These are phyloP conservation scores for Apostichopus leukothele DNA, from an alignment of 53 echinoderm and acorn worm genomes.

Conservation along the genomic window DNA sequence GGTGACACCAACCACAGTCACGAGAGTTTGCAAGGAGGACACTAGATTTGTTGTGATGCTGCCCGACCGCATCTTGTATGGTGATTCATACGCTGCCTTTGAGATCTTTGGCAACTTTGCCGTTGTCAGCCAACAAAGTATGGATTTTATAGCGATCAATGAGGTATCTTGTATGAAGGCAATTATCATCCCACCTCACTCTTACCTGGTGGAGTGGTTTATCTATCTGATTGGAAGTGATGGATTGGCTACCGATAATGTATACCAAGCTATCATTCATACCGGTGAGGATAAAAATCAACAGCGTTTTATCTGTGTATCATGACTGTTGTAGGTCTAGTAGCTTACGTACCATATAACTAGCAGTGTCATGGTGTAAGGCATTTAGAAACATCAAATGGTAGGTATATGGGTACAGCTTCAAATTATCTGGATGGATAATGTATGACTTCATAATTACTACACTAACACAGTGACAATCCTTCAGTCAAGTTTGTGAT, in stretches of 20 bases:
- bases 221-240: slow-evolving; percentile 7
- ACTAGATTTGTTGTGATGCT: background rate
- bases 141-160: slow-evolving; percentile 7
- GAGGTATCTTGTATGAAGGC: background rate
- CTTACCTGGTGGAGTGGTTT: background rate
- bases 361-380: too few relatives aligned
- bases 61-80: slow-evolving; percentile 6
- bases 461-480: too few relatives aligned
- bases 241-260: background rate
- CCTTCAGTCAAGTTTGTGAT: too few relatives aligned
- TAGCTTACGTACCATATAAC: too few relatives aligned
- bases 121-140: background rate
- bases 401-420: too few relatives aligned
- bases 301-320: too few relatives aligned
- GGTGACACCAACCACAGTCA: background rate
- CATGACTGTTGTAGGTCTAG: too few relatives aligned
- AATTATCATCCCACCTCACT: slow-evolving; percentile 7
- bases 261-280: slow-evolving; percentile 10
- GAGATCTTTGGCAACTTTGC: slow-evolving; percentile 17
- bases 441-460: too few relatives aligned
- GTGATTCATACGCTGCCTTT: background rate
- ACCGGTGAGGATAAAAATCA: slow-evolving; percentile 4
- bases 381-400: too few relatives aligned
- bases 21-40: background rate
- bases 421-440: too few relatives aligned